A percentile compares a stretch with the other conserved stretches of the same genome.
Evolutionary conservation across 2,113 vertebrate genomes (phyloP).

Genomic region (Rhinoptilus africanus): DNA sequence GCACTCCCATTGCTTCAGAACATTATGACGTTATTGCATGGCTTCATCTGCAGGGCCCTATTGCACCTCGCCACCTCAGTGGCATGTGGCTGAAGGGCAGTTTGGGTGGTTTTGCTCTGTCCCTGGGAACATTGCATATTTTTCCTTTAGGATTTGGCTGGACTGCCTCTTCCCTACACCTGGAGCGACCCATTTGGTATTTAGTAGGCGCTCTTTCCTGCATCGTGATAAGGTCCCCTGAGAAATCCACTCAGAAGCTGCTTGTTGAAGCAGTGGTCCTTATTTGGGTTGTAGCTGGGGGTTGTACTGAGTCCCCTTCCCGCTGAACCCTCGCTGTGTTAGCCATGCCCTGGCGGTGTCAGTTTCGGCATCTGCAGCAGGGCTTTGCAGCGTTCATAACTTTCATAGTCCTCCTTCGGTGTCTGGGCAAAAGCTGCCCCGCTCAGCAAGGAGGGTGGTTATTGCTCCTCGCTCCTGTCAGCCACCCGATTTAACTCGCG

Average conservation of each 20-base stretch:
- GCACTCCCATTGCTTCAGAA: neutral
- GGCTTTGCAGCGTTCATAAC: neutral
- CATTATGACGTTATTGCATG: neutral
- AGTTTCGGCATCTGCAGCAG: neutral
- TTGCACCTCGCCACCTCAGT: fast-evolving
- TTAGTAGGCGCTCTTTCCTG: neutral
- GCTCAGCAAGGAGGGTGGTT: neutral
- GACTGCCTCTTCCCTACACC: neutral
- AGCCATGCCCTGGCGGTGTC: fast-evolving
- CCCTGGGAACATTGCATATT: neutral
- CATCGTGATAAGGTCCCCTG: neutral
- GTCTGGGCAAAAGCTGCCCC: neutral
- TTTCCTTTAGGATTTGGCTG: neutral
- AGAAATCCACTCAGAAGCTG: neutral
- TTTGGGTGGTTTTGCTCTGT: neutral
- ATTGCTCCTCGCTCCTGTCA: neutral
- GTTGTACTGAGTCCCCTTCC: neutral
- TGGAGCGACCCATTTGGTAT: neutral
- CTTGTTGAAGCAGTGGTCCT: neutral
- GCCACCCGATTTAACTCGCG: neutral
- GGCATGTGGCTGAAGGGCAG: neutral
- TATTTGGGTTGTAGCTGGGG: neutral
- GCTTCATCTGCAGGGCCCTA: neutral
- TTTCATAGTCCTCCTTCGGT: neutral
- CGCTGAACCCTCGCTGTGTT: neutral